Evolutionary conservation across 2,888 invertebrate genomes (phyloP).

Genomic region (Melinopterus prodromus): DNA sequence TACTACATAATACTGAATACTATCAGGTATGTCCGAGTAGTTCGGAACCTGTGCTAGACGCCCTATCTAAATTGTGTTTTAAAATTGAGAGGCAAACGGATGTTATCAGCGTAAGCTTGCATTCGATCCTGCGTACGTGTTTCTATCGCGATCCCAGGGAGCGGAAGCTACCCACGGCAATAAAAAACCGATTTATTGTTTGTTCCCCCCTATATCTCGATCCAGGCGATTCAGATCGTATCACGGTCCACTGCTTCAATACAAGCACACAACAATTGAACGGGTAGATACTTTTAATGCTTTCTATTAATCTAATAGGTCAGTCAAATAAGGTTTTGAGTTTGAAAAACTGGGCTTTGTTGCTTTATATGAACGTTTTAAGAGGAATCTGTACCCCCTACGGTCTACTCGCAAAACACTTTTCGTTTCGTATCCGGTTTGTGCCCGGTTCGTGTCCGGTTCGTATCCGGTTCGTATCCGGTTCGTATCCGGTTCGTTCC

Average conservation of each 20-base stretch:
- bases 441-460: too few species aligned
- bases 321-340: too few species aligned
- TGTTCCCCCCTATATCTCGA: not conserved
- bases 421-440: too few species aligned
- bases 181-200: not conserved
- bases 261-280: not conserved
- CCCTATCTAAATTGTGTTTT: slow-evolving; percentile 37
- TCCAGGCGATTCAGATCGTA: not conserved
- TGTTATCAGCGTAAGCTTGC: slow-evolving; percentile 29
- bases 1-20: not conserved
- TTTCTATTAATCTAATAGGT: too few species aligned
- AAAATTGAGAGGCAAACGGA: slow-evolving; percentile 29
- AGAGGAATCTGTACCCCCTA: too few species aligned
- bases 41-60: not conserved
- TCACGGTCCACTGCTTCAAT: not conserved
- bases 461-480: too few species aligned
- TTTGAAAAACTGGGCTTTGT: too few species aligned
- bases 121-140: slow-evolving; percentile 27
- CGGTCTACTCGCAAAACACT: too few species aligned
- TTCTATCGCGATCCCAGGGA: slow-evolving; percentile 29
- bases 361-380: too few species aligned
- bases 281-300: too few species aligned
- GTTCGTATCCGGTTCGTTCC: too few species aligned
- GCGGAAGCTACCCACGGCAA: not conserved
- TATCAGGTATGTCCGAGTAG: not conserved